Evolutionary conservation across 2,888 invertebrate genomes (phyloP).

Genomic region (Acronicta psi): DNA sequence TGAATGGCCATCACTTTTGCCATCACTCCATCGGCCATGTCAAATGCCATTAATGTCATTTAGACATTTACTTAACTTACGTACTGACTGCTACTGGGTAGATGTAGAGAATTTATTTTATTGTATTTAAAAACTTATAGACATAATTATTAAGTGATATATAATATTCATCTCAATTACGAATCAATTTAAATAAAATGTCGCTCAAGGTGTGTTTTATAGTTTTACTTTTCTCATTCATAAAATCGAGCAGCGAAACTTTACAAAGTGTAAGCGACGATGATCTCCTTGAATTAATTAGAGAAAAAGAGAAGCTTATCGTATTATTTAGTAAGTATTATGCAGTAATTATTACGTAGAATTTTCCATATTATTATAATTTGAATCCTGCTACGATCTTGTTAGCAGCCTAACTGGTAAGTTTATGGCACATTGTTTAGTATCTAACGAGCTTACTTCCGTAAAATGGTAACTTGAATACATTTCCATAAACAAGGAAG

Average conservation of each 20-base stretch:
- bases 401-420: conserved; percentile 13
- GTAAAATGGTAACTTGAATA: background rate
- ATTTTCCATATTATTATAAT: background rate
- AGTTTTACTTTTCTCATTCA: conserved; percentile 50
- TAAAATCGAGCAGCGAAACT: conserved; percentile 67
- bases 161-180: background rate
- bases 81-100: no score
- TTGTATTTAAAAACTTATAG: no score
- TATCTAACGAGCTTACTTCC: background rate
- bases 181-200: conserved; percentile 59
- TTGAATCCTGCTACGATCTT: background rate
- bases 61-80: no score
- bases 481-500: no score
- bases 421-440: conserved; percentile 16
- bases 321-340: conserved; percentile 93
- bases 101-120: no score
- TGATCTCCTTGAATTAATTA: conserved; percentile 93
- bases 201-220: conserved; percentile 45
- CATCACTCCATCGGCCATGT: no score
- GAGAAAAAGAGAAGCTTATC: conserved; percentile 94
- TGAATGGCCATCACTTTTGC: no score
- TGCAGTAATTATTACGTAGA: background rate
- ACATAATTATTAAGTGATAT: background rate
- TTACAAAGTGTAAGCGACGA: conserved; percentile 93
- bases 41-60: no score